phyloP scores from a whole-genome alignment of 2,113 vertebrate genomes.

The Microcebus jonahi region DNA sequence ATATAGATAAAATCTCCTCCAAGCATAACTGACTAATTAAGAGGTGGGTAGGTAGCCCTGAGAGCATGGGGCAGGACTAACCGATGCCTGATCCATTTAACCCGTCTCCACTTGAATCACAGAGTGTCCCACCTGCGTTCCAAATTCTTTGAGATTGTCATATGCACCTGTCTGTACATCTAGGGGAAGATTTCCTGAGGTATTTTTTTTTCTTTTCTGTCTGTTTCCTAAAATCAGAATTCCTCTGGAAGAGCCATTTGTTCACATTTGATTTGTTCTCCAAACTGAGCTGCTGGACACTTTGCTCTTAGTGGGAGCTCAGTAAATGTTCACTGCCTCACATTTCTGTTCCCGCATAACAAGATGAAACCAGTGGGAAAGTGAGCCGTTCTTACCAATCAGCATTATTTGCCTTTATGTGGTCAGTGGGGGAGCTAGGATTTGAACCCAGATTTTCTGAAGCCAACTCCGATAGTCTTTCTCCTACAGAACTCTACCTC shows the following conservation, averaged over 20 bases:
- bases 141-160: background rate
- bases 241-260: background rate
- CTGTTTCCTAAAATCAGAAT: background rate
- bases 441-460: background rate
- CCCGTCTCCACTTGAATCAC: rapidly evolving
- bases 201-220: background rate
- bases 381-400: background rate
- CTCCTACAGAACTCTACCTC: background rate
- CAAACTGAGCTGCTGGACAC: background rate
- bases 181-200: background rate
- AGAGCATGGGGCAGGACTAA: background rate
- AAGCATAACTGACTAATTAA: background rate
- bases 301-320: background rate
- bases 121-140: background rate
- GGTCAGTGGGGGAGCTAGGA: background rate
- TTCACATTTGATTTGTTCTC: background rate
- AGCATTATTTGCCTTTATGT: background rate
- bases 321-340: background rate
- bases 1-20: background rate
- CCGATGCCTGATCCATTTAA: background rate
- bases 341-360: background rate
- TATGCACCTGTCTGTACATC: background rate
- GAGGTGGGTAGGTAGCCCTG: background rate
- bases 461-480: background rate
- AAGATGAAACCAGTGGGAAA: background rate